Base-by-base conservation (phyloP, 2,797 vertebrate genomes). In the Gambusia yucatana region DNA sequence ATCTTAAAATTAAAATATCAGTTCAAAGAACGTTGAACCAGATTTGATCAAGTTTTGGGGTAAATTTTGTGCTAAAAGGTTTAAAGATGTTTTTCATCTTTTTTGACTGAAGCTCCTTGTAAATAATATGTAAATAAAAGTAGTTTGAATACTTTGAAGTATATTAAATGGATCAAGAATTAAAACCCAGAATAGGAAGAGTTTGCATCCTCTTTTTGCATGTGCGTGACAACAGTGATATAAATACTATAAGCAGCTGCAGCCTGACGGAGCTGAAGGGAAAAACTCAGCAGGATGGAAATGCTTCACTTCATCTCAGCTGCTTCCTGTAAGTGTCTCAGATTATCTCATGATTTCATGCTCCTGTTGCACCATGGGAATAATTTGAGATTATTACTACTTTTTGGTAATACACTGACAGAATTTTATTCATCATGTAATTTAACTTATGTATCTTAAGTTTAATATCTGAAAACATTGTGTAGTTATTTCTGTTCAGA, bases 81-180 rank as follows among this genome's bases (percentile, higher is more conserved):
- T 59, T 6, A 14, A 61, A 30, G 16, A 33, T 36, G 30, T 7
- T 63, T 63, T 36, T 36, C 30, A 7, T 36, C 8, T 16, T 30
- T 30, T 14, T 7, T 48, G 70, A 20, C 44, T 30, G 41, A 41
- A 75, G n/a, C 41, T 11, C 0, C 0, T 44, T 72, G 44, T 48
- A 72, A 48, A 55, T 41, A n/a, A 36, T 41, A 73, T 55, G 72
- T 57, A 73, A 73, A 73, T 55, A 28, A 55, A 73, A 63, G 20
- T 41, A n/a, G 33, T 73, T 73, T 73, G 72, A 73, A 52, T 73
- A 20, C 48, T 55, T 57, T 41, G 39, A 52, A 55, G 48, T 41
- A 39, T 41, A 11, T 55, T 41, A 50, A 50, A 41, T 36, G 48
- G 33, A 73, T 73, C 47, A 73, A 28, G 33, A 4, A 39, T 50